These are phyloP conservation scores for Sericinus montela DNA, from an alignment of 2,888 invertebrate species.

Conservation along the genomic window DNA sequence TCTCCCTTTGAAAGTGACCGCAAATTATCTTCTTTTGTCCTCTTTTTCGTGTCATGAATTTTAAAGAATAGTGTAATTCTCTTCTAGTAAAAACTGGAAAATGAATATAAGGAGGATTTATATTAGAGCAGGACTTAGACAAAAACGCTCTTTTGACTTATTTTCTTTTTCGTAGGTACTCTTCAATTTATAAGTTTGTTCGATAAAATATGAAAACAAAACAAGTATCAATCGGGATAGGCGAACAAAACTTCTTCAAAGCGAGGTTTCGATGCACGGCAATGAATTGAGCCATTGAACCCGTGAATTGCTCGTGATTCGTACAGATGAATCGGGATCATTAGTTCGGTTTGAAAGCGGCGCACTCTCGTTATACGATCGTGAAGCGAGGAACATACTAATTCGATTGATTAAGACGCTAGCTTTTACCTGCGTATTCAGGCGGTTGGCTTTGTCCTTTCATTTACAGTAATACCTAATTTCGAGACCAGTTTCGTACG, in stretches of 20 bases:
- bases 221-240: background rate
- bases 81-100: too few species aligned
- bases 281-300: constrained; percentile 24
- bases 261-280: constrained; percentile 5
- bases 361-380: constrained; percentile 12
- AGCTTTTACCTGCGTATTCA: constrained; percentile 3
- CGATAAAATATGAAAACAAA: background rate
- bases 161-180: too few species aligned
- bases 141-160: too few species aligned
- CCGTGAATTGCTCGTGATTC: constrained; percentile 25
- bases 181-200: background rate
- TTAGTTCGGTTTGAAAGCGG: constrained; percentile 22
- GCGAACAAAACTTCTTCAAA: background rate
- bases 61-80: too few species aligned
- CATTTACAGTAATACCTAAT: too few species aligned
- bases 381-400: constrained; percentile 6
- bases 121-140: too few species aligned
- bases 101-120: too few species aligned
- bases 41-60: constrained; percentile 6
- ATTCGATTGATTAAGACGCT: constrained; percentile 13
- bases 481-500: too few species aligned
- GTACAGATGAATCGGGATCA: constrained; percentile 22
- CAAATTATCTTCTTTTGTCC: background rate
- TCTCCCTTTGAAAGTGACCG: background rate
- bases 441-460: background rate